Conservation (phyloP, 2,888 invertebrate genomes). For the Cyclophora albipunctata region DNA sequence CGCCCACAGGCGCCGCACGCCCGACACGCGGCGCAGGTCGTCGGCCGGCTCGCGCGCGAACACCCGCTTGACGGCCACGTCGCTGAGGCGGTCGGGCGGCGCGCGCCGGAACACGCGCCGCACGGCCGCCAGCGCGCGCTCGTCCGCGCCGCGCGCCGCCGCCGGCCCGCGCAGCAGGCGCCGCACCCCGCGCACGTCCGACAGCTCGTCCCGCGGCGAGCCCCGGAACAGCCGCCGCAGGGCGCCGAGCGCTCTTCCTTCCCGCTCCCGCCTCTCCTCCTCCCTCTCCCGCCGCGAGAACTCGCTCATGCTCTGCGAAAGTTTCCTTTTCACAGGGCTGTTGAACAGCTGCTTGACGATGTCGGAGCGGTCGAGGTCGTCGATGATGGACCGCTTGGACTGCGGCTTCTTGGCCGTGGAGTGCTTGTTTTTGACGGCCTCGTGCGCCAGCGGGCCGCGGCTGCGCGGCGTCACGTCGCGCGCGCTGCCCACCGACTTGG, state of each 20-base stretch:
- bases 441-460: slow-evolving; percentile 43
- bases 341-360: slow-evolving; percentile 62
- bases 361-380: slow-evolving; percentile 56
- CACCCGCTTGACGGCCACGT: slow-evolving; percentile 44
- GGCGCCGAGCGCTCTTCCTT: slow-evolving; percentile 26
- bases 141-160: slow-evolving; percentile 41
- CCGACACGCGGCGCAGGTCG: neutral
- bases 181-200: slow-evolving; percentile 54
- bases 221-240: slow-evolving; percentile 43
- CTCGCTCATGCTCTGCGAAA: slow-evolving; percentile 68
- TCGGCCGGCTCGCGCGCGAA: slow-evolving; percentile 24
- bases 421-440: slow-evolving; percentile 61
- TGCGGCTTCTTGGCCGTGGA: slow-evolving; percentile 67
- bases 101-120: slow-evolving; percentile 40
- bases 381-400: slow-evolving; percentile 63
- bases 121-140: slow-evolving; percentile 53
- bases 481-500: slow-evolving; percentile 28
- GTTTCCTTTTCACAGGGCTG: slow-evolving; percentile 64
- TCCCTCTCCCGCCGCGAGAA: slow-evolving; percentile 32
- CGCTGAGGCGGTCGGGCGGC: neutral
- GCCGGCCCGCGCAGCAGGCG: too few relatives aligned
- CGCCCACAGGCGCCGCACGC: neutral
- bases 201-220: slow-evolving; percentile 52
- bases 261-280: slow-evolving; percentile 33
- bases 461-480: slow-evolving; percentile 53